A percentile compares a stretch with the other conserved stretches of the same genome.
These are phyloP conservation scores for Andricus grossulariae DNA, from an alignment of 1,140 invertebrate genomes.

Conservation along the genomic window DNA sequence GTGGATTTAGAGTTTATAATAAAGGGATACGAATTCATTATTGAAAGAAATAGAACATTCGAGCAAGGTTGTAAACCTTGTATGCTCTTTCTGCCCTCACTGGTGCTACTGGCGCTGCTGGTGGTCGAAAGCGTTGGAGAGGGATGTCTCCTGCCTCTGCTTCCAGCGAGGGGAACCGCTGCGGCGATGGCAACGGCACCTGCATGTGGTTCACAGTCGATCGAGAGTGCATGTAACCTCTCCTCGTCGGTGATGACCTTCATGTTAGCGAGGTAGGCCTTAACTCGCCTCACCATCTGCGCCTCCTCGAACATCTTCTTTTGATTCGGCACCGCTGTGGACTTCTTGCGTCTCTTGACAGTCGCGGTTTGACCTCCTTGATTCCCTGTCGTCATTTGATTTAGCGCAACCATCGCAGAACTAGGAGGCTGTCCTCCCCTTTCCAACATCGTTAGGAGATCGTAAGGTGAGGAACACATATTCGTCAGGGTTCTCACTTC, in stretches of 20 bases:
- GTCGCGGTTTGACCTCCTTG: slow-evolving; percentile 81
- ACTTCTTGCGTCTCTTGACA: slow-evolving; percentile 93
- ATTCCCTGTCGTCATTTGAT: slow-evolving; percentile 87
- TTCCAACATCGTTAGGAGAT: slow-evolving; percentile 89
- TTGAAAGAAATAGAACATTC: slow-evolving; percentile 27
- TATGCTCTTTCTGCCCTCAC: slow-evolving; percentile 83
- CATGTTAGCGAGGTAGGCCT: slow-evolving; percentile 95
- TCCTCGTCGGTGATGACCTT: slow-evolving; percentile 95
- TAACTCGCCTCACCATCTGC: slow-evolving; percentile 97
- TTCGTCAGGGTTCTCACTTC: slow-evolving; percentile 95
- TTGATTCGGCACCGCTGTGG: slow-evolving; percentile 92
- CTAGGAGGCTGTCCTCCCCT: slow-evolving; percentile 90
- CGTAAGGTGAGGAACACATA: slow-evolving; percentile 97
- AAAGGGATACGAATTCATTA: slow-evolving; percentile 29
- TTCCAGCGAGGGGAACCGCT: slow-evolving; percentile 72
- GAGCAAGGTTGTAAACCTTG: slow-evolving; percentile 65
- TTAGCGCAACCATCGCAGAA: slow-evolving; percentile 91
- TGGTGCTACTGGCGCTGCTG: slow-evolving; percentile 91
- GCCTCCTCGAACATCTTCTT: slow-evolving; percentile 99
- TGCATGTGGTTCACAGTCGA: slow-evolving; percentile 89
- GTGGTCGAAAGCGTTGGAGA: slow-evolving; percentile 93
- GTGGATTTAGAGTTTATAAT: not conserved
- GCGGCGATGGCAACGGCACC: slow-evolving; percentile 78
- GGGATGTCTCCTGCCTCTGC: slow-evolving; percentile 84
- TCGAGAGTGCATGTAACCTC: slow-evolving; percentile 89